These are phyloP conservation scores for Chiridota heheva DNA, from an alignment of 35 echinoderm and acorn worm genomes.

Conservation along the genomic window DNA sequence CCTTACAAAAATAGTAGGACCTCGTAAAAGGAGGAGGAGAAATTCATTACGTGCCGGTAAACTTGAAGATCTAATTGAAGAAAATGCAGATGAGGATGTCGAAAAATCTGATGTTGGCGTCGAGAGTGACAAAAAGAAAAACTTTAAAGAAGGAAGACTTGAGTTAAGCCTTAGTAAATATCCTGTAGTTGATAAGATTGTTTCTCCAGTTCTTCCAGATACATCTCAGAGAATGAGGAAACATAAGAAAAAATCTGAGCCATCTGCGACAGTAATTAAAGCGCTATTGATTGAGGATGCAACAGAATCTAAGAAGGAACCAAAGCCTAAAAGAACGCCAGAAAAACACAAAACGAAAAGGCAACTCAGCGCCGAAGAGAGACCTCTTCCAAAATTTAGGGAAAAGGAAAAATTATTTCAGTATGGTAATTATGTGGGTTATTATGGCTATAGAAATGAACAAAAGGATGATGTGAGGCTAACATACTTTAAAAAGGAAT, in stretches of 20 bases:
- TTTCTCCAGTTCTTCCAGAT: constrained; percentile 96
- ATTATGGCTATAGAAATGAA: constrained; percentile 94
- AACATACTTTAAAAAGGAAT: constrained; percentile 61
- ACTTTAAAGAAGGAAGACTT: constrained; percentile 27
- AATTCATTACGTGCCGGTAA: constrained; percentile 34
- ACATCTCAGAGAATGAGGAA: constrained; percentile 40
- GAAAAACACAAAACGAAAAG: constrained; percentile 48
- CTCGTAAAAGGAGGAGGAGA: constrained; percentile 38
- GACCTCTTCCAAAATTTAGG: constrained; percentile 66
- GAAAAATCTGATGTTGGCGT: neutral
- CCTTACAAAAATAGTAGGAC: constrained; percentile 24
- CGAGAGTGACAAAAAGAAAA: neutral
- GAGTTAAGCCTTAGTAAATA: constrained; percentile 32
- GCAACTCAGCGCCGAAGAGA: constrained; percentile 45
- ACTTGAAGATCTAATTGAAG: constrained; percentile 24
- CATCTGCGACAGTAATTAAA: constrained; percentile 65
- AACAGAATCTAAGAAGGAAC: neutral
- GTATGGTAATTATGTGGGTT: constrained; percentile 95
- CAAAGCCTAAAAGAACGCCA: constrained; percentile 41
- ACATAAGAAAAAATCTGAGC: constrained; percentile 77
- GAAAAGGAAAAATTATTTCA: constrained; percentile 80
- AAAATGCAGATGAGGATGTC: constrained; percentile 1
- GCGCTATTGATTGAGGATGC: constrained; percentile 57
- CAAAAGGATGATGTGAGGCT: constrained; percentile 74
- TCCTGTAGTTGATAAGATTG: constrained; percentile 79